These are phyloP conservation scores for Pyrrhosoma nymphula DNA, from an alignment of 2,888 invertebrate species.

Conservation along the genomic window DNA sequence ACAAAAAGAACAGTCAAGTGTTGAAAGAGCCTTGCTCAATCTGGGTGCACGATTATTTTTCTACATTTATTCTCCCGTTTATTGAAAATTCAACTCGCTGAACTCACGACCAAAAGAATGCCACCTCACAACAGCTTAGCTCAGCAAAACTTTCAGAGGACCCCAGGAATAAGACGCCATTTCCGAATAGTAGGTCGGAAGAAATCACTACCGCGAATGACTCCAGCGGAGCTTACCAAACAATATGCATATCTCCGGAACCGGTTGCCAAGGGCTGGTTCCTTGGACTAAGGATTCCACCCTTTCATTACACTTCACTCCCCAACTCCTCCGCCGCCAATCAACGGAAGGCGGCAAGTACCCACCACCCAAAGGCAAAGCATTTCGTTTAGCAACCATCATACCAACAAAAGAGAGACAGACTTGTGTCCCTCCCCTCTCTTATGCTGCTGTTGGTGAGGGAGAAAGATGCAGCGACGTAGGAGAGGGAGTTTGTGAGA, in stretches of 20 bases:
- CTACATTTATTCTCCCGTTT: too few species aligned
- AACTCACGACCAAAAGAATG: too few species aligned
- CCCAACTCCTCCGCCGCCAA: neutral
- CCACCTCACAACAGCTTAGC: too few species aligned
- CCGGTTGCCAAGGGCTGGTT: neutral
- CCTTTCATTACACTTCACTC: neutral
- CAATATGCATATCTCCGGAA: neutral
- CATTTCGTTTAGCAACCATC: conserved; percentile 57
- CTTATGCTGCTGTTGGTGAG: neutral
- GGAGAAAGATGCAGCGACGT: neutral
- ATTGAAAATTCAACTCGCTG: too few species aligned
- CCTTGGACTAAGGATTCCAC: neutral
- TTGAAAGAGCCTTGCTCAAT: too few species aligned
- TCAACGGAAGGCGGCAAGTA: conserved; percentile 45
- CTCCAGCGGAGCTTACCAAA: neutral
- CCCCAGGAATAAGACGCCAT: neutral
- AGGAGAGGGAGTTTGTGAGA: neutral
- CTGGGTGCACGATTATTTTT: too few species aligned
- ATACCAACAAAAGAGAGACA: neutral
- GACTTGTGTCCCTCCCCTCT: neutral
- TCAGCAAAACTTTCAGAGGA: neutral
- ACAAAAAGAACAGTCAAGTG: too few species aligned
- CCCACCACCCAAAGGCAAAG: conserved; percentile 23
- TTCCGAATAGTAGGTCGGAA: neutral
- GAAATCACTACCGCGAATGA: neutral